A percentile compares a stretch with the other conserved stretches of the same genome.
Evolutionary conservation across 92 coral and sea anemone species (phyloP).

Genomic region (Epizoanthus rinbou): DNA sequence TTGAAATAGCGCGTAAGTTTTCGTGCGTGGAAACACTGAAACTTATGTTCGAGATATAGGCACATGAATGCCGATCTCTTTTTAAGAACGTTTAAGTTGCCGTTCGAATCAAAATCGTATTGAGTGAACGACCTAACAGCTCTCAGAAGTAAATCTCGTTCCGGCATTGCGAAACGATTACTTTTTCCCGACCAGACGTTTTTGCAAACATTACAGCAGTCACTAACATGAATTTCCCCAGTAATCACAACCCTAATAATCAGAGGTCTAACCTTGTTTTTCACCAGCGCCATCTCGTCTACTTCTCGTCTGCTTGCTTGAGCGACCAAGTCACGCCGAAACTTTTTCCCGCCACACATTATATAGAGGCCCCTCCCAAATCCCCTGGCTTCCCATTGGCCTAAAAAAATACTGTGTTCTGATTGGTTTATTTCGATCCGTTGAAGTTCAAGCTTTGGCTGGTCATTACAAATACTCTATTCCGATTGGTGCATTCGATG

Average conservation of each 20-base stretch:
- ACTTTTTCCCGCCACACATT: no score
- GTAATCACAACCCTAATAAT: not conserved
- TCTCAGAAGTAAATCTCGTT: not conserved
- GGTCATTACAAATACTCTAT: no score
- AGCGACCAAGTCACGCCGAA: not conserved
- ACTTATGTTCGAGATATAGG: conserved; percentile 5
- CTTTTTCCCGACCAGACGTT: conserved; percentile 1
- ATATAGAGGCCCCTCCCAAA: no score
- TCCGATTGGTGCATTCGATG: no score
- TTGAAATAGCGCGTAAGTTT: no score
- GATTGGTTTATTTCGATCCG: no score
- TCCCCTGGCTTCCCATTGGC: no score
- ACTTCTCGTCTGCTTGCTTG: not conserved
- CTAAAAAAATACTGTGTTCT: no score
- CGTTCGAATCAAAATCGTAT: conserved; percentile 16
- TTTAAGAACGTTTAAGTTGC: conserved; percentile 24
- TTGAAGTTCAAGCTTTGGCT: no score
- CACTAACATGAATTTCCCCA: conserved; percentile 8
- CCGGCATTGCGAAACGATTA: not conserved
- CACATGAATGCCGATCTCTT: conserved; percentile 22
- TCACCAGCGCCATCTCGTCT: not conserved
- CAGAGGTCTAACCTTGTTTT: not conserved
- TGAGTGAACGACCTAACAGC: conserved; percentile 6
- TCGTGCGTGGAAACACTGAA: no score
- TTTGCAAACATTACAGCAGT: conserved; percentile 7